Evolutionary conservation across 2,113 vertebrate species (phyloP), one percentile per base, ranked within the genome.

Genomic region (Hippocampus comes): DNA sequence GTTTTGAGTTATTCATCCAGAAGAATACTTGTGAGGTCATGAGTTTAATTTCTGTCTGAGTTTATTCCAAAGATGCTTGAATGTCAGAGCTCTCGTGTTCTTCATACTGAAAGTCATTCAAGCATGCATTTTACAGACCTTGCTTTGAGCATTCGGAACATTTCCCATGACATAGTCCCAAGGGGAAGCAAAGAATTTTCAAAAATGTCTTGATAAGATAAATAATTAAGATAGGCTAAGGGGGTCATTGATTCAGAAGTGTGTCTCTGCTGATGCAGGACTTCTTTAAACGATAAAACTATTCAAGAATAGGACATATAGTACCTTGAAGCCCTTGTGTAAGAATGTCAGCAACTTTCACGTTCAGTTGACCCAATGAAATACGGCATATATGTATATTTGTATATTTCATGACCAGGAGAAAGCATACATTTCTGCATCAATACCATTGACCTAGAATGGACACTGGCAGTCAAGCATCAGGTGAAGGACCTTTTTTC

Each of bases 401-500:
- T 20, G 49, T 7, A 51, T 21, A 20, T 56, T 61, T 34, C 27
- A 18, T 17, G 34, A 18, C 59, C 27, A 34, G 10, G 6, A 12
- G 27, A 15, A 61, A 30, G 15, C 17, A 9, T 4, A 59, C 23
- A 59, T 27, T 18, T 18, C 34, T 34, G 59, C 59, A 38, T 9
- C 56, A 59, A 59, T 25, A 5, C 23, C 23, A 66, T 11, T 34
- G 63, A 17, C 43, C 42, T 67, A 25, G 27, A 65, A 23, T 73
- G 57, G 57, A 78, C 72, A 76, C 27, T 9, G 60, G 76, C 61
- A 63, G 27, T 67, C 51, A 80, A 63, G 70, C 61, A 43, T 46
- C 55, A 46, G 38, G 23, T 25, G 71, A 59, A 51, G 70, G 53
- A 55, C 17, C 63, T 51, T 78, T 74, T 71, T 60, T 56, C 70